phyloP scores from a whole-genome alignment of 2,113 vertebrate genomes.

The Salvator merianae region DNA sequence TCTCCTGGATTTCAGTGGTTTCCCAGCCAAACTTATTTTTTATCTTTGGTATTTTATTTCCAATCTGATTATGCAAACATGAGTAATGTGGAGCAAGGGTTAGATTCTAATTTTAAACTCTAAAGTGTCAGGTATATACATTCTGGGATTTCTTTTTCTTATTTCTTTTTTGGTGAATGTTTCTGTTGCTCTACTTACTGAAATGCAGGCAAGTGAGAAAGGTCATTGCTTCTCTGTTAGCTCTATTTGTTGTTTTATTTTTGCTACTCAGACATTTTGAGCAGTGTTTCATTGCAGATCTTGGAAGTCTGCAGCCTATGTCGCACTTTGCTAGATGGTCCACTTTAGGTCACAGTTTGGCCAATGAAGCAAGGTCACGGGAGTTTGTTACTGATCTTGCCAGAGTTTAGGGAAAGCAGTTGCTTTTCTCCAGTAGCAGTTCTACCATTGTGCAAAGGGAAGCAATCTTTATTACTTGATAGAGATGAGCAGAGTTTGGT shows the following conservation, averaged over 20 bases:
- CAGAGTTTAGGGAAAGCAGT: not conserved
- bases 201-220: slow-evolving; percentile 55
- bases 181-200: slow-evolving; percentile 56
- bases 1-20: slow-evolving; percentile 65
- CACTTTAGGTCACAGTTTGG: not conserved
- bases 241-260: slow-evolving; percentile 51
- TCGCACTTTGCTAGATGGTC: not conserved
- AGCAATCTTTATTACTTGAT: too few species aligned
- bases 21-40: slow-evolving; percentile 62
- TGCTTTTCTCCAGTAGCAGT: too few species aligned
- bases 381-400: not conserved
- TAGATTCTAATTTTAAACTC: slow-evolving; percentile 69
- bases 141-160: slow-evolving; percentile 48
- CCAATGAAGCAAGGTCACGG: too few species aligned
- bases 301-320: not conserved
- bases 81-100: slow-evolving; percentile 59
- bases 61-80: slow-evolving; percentile 67
- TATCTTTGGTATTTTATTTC: slow-evolving; percentile 50
- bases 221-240: slow-evolving; percentile 67
- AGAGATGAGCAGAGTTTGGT: too few species aligned
- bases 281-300: slow-evolving; percentile 37
- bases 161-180: slow-evolving; percentile 11
- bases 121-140: slow-evolving; percentile 50
- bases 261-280: slow-evolving; percentile 55
- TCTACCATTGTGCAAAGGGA: too few species aligned